Evolutionary conservation across 2,797 vertebrate species (phyloP), one percentile per base, ranked within the genome.

Genomic region (Oryzias sinensis): DNA sequence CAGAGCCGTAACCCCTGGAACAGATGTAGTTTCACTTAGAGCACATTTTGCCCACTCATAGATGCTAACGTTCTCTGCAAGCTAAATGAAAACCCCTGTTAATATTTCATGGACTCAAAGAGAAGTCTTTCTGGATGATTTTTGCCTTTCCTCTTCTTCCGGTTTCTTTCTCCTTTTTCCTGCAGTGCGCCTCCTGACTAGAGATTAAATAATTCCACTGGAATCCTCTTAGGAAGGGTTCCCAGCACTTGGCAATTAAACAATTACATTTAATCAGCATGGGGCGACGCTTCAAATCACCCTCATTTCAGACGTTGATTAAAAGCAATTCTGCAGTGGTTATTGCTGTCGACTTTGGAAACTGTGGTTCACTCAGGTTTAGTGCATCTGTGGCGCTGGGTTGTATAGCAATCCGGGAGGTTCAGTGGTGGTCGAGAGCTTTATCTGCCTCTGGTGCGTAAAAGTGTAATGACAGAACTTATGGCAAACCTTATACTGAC

Each of bases 231-330:
- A 88, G 89, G 89, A 91, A 90, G 86, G 78, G 83, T 89, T 90
- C 88, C 87, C 87, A 88, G 89, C 88, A 88, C 91, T 90, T 89
- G 88, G 87, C 89, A 91, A 90, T 92, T 92, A 92, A 90, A 90
- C 87, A 91, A 91, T 93, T 92, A 90, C 84, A 90, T 90, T 90
- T 90, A 90, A 91, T 91, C 91, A 92, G 89, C 85, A 89, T 88
- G 89, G 90, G 91, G 87, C 87, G 78, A 89, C 86, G 89, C 86
- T 84, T 90, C 83, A 86, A 90, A 89, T 90, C 87, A 90, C 89
- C 88, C 87, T 90, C 89, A 90, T 91, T 91, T 90, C 87, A 90
- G 89, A 89, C 85, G 82, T 89, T 90, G 89, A 93, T 91, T 92
- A 91, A 89, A 90, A 89, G 88, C 87, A 90, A 89, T 90, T 90